phyloP scores from a whole-genome alignment of 2,797 vertebrate genomes.

The Atherinosoma microstoma region DNA sequence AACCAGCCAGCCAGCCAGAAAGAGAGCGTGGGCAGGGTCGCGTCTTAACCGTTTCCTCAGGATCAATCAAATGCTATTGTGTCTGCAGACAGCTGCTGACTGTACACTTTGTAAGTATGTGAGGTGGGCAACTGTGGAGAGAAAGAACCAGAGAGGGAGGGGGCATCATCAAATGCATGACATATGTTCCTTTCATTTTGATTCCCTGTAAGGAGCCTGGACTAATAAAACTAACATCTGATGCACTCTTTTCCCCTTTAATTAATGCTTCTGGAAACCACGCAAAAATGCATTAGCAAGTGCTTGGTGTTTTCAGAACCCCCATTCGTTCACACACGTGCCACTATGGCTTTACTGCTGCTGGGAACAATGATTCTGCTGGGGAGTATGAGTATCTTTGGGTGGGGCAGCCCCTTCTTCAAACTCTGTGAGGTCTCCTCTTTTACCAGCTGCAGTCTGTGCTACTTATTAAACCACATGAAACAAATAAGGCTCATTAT shows the following conservation, averaged over 20 bases:
- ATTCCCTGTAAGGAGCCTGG: conserved; percentile 79
- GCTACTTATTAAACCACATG: conserved; percentile 83
- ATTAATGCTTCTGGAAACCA: conserved; percentile 80
- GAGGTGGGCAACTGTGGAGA: conserved; percentile 76
- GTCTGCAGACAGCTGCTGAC: conserved; percentile 82
- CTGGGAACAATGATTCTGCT: conserved; percentile 73
- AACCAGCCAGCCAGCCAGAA: conserved; percentile 50
- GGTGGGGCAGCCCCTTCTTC: conserved; percentile 59
- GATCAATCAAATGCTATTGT: conserved; percentile 77
- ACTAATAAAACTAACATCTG: conserved; percentile 86
- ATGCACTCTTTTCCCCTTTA: conserved; percentile 80
- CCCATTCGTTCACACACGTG: conserved; percentile 58
- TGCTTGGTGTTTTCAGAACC: conserved; percentile 46
- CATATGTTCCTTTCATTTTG: conserved; percentile 86
- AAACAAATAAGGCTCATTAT: conserved; percentile 81
- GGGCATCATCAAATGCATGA: conserved; percentile 77
- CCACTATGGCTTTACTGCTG: conserved; percentile 48
- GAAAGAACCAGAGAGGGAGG: conserved; percentile 46
- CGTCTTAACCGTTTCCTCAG: conserved; percentile 71
- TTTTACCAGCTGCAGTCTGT: conserved; percentile 73
- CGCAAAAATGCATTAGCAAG: conserved; percentile 68
- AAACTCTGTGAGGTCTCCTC: conserved; percentile 76
- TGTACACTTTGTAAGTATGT: conserved; percentile 75
- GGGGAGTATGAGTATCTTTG: conserved; percentile 61
- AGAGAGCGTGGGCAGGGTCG: conserved; percentile 59